These are phyloP conservation scores for Hormaphis cornu DNA, from an alignment of 1,140 invertebrate species.

Conservation along the genomic window DNA sequence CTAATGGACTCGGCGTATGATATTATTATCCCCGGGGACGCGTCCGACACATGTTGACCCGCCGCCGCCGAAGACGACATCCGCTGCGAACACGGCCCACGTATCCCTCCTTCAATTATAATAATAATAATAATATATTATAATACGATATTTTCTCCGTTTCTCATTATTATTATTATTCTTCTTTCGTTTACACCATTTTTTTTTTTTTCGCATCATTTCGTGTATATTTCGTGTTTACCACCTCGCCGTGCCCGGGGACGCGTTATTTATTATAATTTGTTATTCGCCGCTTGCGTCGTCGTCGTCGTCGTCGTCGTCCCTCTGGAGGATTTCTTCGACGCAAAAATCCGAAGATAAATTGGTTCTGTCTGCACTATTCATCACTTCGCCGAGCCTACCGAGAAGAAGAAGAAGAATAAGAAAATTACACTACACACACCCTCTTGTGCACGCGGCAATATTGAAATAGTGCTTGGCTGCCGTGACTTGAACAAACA, in stretches of 20 bases:
- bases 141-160: constrained; percentile 6
- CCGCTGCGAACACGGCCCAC: background rate
- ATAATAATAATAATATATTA: too few species aligned
- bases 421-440: too few species aligned
- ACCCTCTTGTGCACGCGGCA: background rate
- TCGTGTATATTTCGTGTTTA: constrained; percentile 18
- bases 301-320: background rate
- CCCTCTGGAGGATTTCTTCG: constrained; percentile 31
- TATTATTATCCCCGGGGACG: constrained; percentile 22
- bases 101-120: background rate
- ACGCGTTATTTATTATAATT: constrained; percentile 31
- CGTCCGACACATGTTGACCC: constrained; percentile 30
- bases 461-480: too few species aligned
- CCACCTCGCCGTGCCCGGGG: background rate
- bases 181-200: too few species aligned
- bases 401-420: background rate
- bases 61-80: constrained; percentile 26
- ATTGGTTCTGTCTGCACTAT: constrained; percentile 31
- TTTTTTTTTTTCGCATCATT: background rate
- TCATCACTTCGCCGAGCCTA: background rate
- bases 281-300: background rate
- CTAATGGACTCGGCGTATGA: constrained; percentile 29
- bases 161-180: background rate
- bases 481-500: constrained; percentile 28
- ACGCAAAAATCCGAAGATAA: constrained; percentile 30